Evolutionary conservation across 1,140 invertebrate species (phyloP), one percentile per base, ranked within the genome.

Genomic region (Venustaconcha ellipsiformis): DNA sequence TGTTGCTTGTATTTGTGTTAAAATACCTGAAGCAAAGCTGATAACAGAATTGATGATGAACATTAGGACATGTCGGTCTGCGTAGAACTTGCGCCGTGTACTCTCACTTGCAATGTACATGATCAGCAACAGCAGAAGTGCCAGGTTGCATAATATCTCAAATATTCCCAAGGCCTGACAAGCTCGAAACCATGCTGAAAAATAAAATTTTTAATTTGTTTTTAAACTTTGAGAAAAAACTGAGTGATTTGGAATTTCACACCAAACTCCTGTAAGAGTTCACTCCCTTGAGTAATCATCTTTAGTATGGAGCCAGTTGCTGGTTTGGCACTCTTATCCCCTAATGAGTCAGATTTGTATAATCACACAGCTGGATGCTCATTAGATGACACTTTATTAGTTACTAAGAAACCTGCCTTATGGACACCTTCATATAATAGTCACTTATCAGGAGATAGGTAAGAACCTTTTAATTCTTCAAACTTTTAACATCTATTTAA

Each of bases 171-270:
- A 96, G 17, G 94, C 93, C 88, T 99, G 97, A 1, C 98, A 96
- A 30, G 94, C 92, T 92, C 97, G 95, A 57, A 99, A 91, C 97
- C 97, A 99, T 20, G 93, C 95, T 96, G 92, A 70, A 94, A 94
- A 81, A 88, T 74, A 89, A 87, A 86, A 82, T 55, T 69, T 5
- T 48, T 48, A 48, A 48, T 48, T 48, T 48, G 5, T 48, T 48
- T 48, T 11, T 11, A 8, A 30, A 1, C 37, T 20, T 15, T 64
- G 56, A 13, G 11, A 0, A 18, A 57, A 17, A 57, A 69, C 1
- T 67, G 5, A 11, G n/a, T 67, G 26, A 23, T 48, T 48, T 48
- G 8, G 37, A 48, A 48, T 48, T 48, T 6, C 37, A 48, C 37
- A 6, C 37, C 37, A 48, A 8, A 6, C 37, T 37, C 37, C 37